phyloP scores from a whole-genome alignment of 2,888 invertebrate species.

The Spialia ferax region DNA sequence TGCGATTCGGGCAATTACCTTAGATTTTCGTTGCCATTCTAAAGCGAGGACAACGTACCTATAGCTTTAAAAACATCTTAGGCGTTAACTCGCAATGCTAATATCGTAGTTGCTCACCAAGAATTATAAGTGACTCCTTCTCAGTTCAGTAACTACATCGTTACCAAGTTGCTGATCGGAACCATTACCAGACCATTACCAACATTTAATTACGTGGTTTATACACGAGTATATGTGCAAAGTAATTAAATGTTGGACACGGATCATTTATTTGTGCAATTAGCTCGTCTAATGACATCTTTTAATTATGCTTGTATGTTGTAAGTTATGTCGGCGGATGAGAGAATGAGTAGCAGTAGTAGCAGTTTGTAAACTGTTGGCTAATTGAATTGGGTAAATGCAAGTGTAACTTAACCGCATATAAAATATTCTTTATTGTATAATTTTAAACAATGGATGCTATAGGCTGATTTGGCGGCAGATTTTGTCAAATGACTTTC shows the following conservation, averaged over 20 bases:
- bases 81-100: too few species aligned
- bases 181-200: constrained; percentile 10
- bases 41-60: too few species aligned
- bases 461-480: too few species aligned
- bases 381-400: background rate
- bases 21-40: too few species aligned
- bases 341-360: background rate
- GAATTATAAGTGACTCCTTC: background rate
- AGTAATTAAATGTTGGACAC: constrained; percentile 35
- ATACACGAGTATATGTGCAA: constrained; percentile 19
- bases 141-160: constrained; percentile 10
- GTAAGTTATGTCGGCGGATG: background rate
- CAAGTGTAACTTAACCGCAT: too few species aligned
- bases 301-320: constrained; percentile 16
- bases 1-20: too few species aligned
- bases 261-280: constrained; percentile 30
- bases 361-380: background rate
- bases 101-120: too few species aligned
- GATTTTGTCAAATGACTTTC: too few species aligned
- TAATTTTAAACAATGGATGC: too few species aligned
- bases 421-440: too few species aligned
- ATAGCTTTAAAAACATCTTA: too few species aligned
- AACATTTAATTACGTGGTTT: too few species aligned
- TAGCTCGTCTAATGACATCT: constrained; percentile 24
- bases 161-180: constrained; percentile 20